These are phyloP conservation scores for Danionella dracula DNA, from an alignment of 2,797 vertebrate genomes.

Conservation along the genomic window DNA sequence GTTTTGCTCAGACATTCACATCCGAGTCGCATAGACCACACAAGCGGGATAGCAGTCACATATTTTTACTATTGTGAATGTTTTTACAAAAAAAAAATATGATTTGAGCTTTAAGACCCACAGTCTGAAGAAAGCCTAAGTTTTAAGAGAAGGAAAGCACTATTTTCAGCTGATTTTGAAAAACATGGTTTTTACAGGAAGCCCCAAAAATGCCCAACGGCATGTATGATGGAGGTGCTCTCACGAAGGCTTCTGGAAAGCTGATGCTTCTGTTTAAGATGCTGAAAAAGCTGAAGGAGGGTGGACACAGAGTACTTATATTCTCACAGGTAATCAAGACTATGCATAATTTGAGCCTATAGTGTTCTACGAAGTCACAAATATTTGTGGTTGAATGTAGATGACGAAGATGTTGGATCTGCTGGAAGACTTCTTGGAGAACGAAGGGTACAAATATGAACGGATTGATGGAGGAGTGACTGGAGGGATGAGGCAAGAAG, in stretches of 20 bases:
- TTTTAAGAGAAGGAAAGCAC: neutral
- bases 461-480: slow-evolving; percentile 96
- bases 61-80: too few relatives aligned
- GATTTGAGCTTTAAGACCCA: too few relatives aligned
- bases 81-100: too few relatives aligned
- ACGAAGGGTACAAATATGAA: slow-evolving; percentile 97
- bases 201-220: slow-evolving; percentile 98
- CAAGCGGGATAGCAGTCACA: too few relatives aligned
- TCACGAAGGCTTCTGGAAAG: slow-evolving; percentile 93
- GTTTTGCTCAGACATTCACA: too few relatives aligned
- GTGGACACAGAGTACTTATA: slow-evolving; percentile 93
- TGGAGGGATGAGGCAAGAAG: slow-evolving; percentile 94
- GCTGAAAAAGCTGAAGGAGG: slow-evolving; percentile 93
- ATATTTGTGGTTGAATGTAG: slow-evolving; percentile 45
- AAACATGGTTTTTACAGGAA: slow-evolving; percentile 69
- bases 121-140: too few relatives aligned
- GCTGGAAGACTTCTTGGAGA: slow-evolving; percentile 94
- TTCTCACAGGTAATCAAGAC: slow-evolving; percentile 78
- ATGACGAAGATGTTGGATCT: slow-evolving; percentile 99
- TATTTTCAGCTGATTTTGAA: neutral
- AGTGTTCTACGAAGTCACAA: neutral
- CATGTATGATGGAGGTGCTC: slow-evolving; percentile 93
- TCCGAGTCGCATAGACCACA: too few relatives aligned
- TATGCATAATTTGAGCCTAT: neutral
- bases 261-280: slow-evolving; percentile 90